phyloP scores from a whole-genome alignment of 2,888 invertebrate genomes.

The Hyposoter dolosus region DNA sequence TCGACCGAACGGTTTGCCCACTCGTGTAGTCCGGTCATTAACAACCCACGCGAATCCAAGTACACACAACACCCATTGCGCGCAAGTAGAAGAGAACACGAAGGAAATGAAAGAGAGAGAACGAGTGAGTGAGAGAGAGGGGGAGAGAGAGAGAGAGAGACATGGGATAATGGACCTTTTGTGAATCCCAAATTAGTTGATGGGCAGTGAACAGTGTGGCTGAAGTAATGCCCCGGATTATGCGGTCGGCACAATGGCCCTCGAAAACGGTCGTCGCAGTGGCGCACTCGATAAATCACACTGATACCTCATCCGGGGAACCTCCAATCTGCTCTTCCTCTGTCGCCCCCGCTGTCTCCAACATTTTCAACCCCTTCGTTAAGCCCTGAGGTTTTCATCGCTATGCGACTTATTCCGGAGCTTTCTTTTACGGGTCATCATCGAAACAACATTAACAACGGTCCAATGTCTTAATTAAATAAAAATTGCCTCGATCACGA shows the following conservation, averaged over 20 bases:
- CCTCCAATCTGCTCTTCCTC: slow-evolving; percentile 43
- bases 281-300: slow-evolving; percentile 68
- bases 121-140: slow-evolving; percentile 39
- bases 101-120: slow-evolving; percentile 47
- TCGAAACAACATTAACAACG: slow-evolving; percentile 6
- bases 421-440: not conserved
- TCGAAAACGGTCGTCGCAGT: slow-evolving; percentile 67
- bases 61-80: slow-evolving; percentile 46
- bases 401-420: slow-evolving; percentile 9
- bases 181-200: slow-evolving; percentile 71
- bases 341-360: not conserved
- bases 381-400: slow-evolving; percentile 24
- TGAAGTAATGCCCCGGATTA: slow-evolving; percentile 71
- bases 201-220: slow-evolving; percentile 69
- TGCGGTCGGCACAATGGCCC: slow-evolving; percentile 65
- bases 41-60: slow-evolving; percentile 61
- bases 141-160: slow-evolving; percentile 29
- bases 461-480: not conserved
- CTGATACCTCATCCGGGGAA: slow-evolving; percentile 64
- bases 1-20: slow-evolving; percentile 43
- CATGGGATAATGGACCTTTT: slow-evolving; percentile 69
- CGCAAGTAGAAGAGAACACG: slow-evolving; percentile 42
- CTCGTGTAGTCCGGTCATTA: slow-evolving; percentile 61
- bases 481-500: not conserved
- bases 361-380: slow-evolving; percentile 23